Evolutionary conservation across 2,797 vertebrate species (phyloP).

Genomic region (Limosa lapponica): DNA sequence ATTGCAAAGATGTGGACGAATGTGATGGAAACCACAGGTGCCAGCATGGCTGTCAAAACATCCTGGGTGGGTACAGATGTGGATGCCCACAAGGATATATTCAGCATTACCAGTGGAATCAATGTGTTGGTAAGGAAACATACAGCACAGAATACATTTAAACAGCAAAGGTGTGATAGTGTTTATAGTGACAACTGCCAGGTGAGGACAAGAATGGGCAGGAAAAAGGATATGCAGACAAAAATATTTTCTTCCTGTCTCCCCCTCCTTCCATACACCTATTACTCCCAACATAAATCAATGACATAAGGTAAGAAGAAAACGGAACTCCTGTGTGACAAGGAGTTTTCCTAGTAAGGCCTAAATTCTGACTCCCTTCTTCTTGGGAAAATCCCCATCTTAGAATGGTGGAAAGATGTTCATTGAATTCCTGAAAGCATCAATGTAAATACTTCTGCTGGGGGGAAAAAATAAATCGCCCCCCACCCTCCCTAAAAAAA

Average conservation of each 20-base stretch:
- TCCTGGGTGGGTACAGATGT: conserved; percentile 84
- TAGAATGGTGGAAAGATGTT: background rate
- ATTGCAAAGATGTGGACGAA: conserved; percentile 83
- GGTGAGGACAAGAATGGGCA: background rate
- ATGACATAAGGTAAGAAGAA: background rate
- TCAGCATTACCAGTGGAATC: conserved; percentile 89
- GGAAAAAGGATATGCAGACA: background rate
- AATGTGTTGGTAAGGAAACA: conserved; percentile 85
- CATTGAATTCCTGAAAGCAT: background rate
- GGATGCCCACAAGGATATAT: conserved; percentile 86
- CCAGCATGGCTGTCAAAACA: conserved; percentile 88
- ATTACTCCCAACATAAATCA: background rate
- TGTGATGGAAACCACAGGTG: conserved; percentile 85
- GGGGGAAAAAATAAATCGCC: no score
- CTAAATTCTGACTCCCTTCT: background rate
- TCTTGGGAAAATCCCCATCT: background rate
- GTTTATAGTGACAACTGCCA: background rate
- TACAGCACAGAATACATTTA: background rate
- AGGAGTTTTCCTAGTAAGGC: background rate
- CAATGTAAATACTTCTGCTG: background rate
- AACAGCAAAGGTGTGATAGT: background rate
- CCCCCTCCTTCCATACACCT: background rate
- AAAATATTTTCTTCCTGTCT: background rate
- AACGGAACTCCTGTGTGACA: background rate
- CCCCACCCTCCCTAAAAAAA: background rate